Conservation (phyloP, 2,888 invertebrate genomes). For the Drosophila seclusa region DNA sequence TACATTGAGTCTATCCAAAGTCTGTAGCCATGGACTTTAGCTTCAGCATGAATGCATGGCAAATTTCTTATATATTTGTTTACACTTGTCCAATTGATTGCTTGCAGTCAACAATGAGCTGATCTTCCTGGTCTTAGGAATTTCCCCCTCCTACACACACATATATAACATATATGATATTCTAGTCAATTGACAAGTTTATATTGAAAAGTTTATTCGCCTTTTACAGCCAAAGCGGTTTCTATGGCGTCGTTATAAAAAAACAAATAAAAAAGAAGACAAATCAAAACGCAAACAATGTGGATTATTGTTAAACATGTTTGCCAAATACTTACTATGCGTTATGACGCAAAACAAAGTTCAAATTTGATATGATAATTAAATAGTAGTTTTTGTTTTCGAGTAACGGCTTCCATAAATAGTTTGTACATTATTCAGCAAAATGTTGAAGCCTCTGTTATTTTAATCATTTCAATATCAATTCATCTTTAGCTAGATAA, state of each 20-base stretch:
- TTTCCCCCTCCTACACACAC: slow-evolving; percentile 14
- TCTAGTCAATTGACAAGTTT: slow-evolving; percentile 63
- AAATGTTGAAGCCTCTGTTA: background rate
- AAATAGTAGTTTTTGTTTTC: background rate
- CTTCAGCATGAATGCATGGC: background rate
- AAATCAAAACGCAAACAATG: background rate
- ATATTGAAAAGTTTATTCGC: slow-evolving; percentile 80
- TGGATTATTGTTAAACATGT: slow-evolving; percentile 5
- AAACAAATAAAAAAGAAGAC: slow-evolving; percentile 31
- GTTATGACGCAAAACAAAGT: background rate
- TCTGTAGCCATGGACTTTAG: slow-evolving; percentile 15
- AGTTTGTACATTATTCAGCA: background rate
- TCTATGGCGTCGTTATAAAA: slow-evolving; percentile 61
- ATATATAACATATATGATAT: slow-evolving; percentile 19
- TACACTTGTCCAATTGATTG: slow-evolving; percentile 9
- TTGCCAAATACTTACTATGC: background rate
- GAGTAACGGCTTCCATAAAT: background rate
- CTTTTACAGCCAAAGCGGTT: slow-evolving; percentile 61
- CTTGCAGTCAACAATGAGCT: background rate
- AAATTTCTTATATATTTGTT: slow-evolving; percentile 1
- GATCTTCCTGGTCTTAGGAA: slow-evolving; percentile 49
- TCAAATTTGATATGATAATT: background rate
- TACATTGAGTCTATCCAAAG: slow-evolving; percentile 6
- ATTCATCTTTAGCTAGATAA: background rate
- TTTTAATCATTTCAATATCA: background rate